Evolutionary conservation across 2,113 vertebrate species (phyloP).

Genomic region (Antigone vipio): DNA sequence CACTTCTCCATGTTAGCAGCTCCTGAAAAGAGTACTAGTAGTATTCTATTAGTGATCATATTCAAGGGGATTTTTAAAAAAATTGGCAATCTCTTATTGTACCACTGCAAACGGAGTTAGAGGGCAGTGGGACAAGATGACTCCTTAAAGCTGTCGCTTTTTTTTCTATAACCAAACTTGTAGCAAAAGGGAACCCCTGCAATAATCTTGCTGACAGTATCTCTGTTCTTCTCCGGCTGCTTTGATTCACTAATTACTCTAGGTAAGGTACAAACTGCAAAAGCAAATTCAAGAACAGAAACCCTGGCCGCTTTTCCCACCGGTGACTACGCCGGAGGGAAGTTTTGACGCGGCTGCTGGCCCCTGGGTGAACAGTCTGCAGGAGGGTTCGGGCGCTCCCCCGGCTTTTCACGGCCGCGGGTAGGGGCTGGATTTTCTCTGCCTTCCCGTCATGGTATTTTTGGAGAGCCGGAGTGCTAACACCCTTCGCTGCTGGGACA

Average conservation of each 20-base stretch:
- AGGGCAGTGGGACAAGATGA: not conserved
- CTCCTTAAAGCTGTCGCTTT: not conserved
- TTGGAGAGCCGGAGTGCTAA: not conserved
- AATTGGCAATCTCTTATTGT: not conserved
- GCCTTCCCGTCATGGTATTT: accelerated
- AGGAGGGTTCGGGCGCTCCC: not conserved
- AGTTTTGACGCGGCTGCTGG: not conserved
- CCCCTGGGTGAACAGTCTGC: not conserved
- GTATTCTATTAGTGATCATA: accelerated
- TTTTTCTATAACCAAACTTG: accelerated
- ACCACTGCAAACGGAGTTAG: not conserved
- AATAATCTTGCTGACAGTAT: not conserved
- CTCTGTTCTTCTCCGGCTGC: not conserved
- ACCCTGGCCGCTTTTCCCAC: not conserved
- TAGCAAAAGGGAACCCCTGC: not conserved
- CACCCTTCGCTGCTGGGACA: not conserved
- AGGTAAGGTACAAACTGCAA: not conserved
- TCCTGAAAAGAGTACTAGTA: not conserved
- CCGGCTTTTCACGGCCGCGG: not conserved
- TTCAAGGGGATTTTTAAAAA: not conserved
- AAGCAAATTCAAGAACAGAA: not conserved
- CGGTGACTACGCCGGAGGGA: not conserved
- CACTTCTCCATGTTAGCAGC: not conserved
- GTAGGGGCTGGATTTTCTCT: not conserved
- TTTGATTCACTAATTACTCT: not conserved